Base-by-base conservation (phyloP, 2,888 invertebrate species). In the Drosophila pseudotalamancana region DNA sequence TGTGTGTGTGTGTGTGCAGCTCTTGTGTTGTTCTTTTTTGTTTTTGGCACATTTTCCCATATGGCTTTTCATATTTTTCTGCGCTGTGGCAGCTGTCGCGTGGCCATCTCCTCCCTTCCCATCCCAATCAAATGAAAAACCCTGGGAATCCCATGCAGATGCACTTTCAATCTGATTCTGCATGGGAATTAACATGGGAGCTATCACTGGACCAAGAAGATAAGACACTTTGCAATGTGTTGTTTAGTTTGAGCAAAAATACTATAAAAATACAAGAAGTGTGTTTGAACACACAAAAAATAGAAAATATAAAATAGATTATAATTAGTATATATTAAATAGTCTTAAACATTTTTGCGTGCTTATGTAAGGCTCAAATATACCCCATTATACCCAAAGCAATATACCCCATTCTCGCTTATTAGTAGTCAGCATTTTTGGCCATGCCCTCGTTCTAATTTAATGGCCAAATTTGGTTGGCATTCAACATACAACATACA, bases 31-130 rank as follows among this genome's bases (percentile, higher is more conserved):
- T 32, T 19, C 14, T 9, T 59, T 63, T 73, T 64, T 61, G 42
- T 50, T 68, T 73, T 87, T 77, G 71, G 71, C 80, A 78, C 83
- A 86, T 79, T 83, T 83, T 76, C 80, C 78, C 81, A 87, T 81
- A 84, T 80, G 77, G 66, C 55, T 73, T 76, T 76, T 60, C 65
- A 66, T 56, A 72, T 67, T 35, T 49, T 60, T 53, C 46, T 56
- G 65, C 54, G 40, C 53, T 43, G 51, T 48, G 76, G 73, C 82
- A 83, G 87, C 82, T 83, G 82, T 78, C 86, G 79, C 79, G 69
- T 71, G 76, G 66, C 56, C 43, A 31, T 39, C 59, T 27, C 43
- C 27, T 43, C 43, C 11, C 29, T 2, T 43, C n/a, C n/a, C 43
- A 19, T 6, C 29, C 34, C 39, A 31, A 12, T 14, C 66, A 46